These are phyloP conservation scores for Tetrapedia diversipes DNA, from an alignment of 2,888 invertebrate species.

Conservation along the genomic window DNA sequence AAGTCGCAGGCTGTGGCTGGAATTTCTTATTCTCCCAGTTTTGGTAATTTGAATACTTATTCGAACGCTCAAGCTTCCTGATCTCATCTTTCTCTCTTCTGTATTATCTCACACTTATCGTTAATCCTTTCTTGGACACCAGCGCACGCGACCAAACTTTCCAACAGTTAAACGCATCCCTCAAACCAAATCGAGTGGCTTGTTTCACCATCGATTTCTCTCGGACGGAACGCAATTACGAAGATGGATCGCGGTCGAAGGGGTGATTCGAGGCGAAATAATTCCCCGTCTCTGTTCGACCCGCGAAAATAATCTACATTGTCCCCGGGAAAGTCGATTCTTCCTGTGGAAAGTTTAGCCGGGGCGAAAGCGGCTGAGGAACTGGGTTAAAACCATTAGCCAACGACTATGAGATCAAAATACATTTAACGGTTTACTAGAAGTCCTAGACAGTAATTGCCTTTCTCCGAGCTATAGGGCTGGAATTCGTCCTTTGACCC, in stretches of 20 bases:
- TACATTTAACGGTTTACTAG: conserved; percentile 35
- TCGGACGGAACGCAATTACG: conserved; percentile 23
- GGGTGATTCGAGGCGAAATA: conserved; percentile 18
- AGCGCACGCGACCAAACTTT: no score
- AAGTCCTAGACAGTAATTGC: conserved; percentile 39
- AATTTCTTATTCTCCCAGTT: no score
- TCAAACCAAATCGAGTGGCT: no score
- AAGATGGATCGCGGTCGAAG: conserved; percentile 14
- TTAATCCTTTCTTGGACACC: no score
- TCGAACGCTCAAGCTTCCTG: no score
- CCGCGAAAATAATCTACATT: conserved; percentile 27
- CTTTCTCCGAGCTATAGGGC: neutral
- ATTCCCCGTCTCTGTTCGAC: neutral
- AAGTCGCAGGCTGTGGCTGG: no score
- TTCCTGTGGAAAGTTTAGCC: conserved; percentile 11
- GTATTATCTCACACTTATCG: no score
- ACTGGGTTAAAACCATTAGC: conserved; percentile 50
- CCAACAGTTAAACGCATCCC: no score
- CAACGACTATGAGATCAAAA: conserved; percentile 45
- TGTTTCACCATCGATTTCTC: conserved; percentile 24
- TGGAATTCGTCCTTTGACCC: conserved; percentile 14
- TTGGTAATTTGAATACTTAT: no score
- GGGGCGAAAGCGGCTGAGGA: conserved; percentile 12
- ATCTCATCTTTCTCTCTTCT: no score
- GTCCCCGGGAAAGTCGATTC: conserved; percentile 21